phyloP scores from a whole-genome alignment of 2,797 vertebrate genomes.

The Coilia nasus region DNA sequence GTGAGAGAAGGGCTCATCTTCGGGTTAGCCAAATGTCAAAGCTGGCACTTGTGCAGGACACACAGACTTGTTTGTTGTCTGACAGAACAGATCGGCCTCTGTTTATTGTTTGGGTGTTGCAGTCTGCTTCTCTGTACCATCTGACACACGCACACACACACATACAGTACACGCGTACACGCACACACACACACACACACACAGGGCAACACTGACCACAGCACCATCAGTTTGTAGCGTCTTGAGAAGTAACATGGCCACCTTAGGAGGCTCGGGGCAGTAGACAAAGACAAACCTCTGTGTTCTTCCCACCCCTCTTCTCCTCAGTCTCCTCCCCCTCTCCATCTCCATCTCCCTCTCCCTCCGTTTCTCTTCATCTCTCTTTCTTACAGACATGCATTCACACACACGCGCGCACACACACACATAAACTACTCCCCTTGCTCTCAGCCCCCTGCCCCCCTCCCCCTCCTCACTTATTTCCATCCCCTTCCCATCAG shows the following conservation, averaged over 20 bases:
- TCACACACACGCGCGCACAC: too few relatives aligned
- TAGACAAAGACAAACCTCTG: neutral
- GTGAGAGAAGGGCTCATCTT: neutral
- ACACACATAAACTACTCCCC: neutral
- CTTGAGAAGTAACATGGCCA: neutral
- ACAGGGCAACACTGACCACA: neutral
- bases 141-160: neutral
- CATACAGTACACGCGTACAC: neutral
- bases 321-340: neutral
- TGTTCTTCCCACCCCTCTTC: neutral
- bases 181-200: neutral
- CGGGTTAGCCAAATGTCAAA: neutral
- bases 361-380: too few relatives aligned
- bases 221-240: neutral
- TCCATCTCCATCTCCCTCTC: neutral
- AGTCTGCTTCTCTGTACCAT: conserved; percentile 12
- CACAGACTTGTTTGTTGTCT: conserved; percentile 23
- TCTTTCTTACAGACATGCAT: neutral
- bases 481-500: conserved; percentile 26
- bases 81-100: conserved; percentile 22
- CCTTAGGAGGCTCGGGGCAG: conserved; percentile 25
- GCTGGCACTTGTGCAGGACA: neutral
- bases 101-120: conserved; percentile 22
- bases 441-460: neutral
- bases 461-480: neutral